These are phyloP conservation scores for Chorisops tibialis DNA, from an alignment of 2,888 invertebrate species.

Conservation along the genomic window DNA sequence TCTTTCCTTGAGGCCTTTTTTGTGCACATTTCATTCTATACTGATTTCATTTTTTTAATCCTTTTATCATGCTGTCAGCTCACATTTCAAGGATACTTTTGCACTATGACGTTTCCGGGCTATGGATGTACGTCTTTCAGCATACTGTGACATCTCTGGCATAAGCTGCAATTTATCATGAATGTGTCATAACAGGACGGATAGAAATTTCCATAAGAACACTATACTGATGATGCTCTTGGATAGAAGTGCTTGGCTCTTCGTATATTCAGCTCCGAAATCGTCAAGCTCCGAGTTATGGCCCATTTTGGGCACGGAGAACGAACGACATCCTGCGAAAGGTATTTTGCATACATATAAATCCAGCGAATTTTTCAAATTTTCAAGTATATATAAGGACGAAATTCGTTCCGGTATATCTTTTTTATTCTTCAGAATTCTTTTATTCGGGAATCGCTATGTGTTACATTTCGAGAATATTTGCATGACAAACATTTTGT, in stretches of 20 bases:
- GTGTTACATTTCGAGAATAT: too few relatives aligned
- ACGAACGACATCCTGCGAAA: too few relatives aligned
- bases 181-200: conserved; percentile 28
- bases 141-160: conserved; percentile 24
- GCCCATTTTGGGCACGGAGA: too few relatives aligned
- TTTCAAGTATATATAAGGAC: too few relatives aligned
- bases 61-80: conserved; percentile 22
- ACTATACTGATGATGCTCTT: conserved; percentile 13
- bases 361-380: too few relatives aligned
- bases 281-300: too few relatives aligned
- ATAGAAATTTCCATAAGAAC: conserved; percentile 30
- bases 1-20: neutral
- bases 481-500: too few relatives aligned
- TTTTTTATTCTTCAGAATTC: too few relatives aligned
- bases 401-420: too few relatives aligned
- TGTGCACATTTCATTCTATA: neutral
- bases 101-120: conserved; percentile 12
- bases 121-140: conserved; percentile 9
- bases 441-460: too few relatives aligned
- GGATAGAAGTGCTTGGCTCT: neutral
- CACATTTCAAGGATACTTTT: conserved; percentile 19
- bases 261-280: too few relatives aligned
- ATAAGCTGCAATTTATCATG: conserved; percentile 32
- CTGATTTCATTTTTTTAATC: conserved; percentile 4
- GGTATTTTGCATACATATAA: too few relatives aligned